These are phyloP conservation scores for Pseudomugil tenellus DNA, from an alignment of 2,797 vertebrate species.

Conservation along the genomic window DNA sequence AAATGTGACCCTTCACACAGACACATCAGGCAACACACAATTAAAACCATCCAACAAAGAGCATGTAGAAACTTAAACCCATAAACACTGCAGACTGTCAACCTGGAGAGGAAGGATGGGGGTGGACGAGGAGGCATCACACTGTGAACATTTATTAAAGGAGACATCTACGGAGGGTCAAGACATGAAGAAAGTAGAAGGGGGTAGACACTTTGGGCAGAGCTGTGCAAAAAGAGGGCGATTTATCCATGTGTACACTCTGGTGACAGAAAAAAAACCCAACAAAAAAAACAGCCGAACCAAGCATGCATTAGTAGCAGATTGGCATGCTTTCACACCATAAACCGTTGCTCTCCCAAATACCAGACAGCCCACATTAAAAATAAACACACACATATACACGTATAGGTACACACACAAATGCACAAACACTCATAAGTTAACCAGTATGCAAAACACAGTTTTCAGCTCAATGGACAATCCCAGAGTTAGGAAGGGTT, in stretches of 20 bases:
- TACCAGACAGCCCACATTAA: constrained; percentile 45
- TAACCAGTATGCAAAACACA: constrained; percentile 59
- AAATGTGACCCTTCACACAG: constrained; percentile 49
- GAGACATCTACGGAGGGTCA: constrained; percentile 62
- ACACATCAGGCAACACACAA: constrained; percentile 53
- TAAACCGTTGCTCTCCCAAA: constrained; percentile 69
- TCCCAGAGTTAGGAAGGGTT: constrained; percentile 75
- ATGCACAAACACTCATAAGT: constrained; percentile 45
- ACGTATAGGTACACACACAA: constrained; percentile 18
- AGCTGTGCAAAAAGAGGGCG: constrained; percentile 31
- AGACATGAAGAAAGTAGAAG: constrained; percentile 44
- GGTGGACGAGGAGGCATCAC: constrained; percentile 57
- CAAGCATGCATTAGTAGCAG: constrained; percentile 72
- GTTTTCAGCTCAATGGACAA: constrained; percentile 73
- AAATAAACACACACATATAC: constrained; percentile 24
- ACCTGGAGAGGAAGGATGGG: constrained; percentile 52
- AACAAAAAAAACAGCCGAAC: constrained; percentile 18
- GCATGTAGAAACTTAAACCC: constrained; percentile 22
- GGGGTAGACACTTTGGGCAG: constrained; percentile 9
- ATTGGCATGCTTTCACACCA: constrained; percentile 74
- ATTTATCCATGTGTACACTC: constrained; percentile 55
- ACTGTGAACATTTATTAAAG: constrained; percentile 66
- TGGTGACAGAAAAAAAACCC: constrained; percentile 36
- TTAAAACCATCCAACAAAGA: constrained; percentile 53
- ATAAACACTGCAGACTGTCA: constrained; percentile 34